Conservation (phyloP, 2,113 vertebrate species). For the Pterophyllum scalare region DNA sequence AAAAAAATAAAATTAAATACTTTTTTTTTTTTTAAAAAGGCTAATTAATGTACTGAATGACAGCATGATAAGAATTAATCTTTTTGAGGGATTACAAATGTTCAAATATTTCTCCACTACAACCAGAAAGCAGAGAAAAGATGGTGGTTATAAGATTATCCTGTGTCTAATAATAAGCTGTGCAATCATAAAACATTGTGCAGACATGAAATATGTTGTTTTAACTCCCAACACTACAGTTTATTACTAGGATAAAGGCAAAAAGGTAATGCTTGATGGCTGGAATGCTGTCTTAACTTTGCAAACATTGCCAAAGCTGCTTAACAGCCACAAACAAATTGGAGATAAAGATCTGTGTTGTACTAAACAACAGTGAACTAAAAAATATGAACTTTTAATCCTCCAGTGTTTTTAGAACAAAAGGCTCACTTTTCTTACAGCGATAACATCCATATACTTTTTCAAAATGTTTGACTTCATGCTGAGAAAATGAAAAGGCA, state of each 20-base stretch:
- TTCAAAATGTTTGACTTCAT: neutral
- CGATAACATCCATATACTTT: neutral
- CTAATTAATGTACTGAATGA: neutral
- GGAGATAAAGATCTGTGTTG: conserved; percentile 15
- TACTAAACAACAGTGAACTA: neutral
- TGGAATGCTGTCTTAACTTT: conserved; percentile 41
- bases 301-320: conserved; percentile 39
- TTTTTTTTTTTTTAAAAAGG: too few relatives aligned
- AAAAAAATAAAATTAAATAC: too few relatives aligned
- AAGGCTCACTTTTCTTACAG: neutral
- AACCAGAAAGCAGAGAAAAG: neutral
- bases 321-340: conserved; percentile 12
- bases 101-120: neutral
- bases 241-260: conserved; percentile 3
- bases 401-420: neutral
- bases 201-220: neutral
- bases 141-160: neutral
- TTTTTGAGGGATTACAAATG: neutral
- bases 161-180: conserved; percentile 10
- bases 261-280: neutral
- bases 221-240: neutral
- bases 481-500: neutral
- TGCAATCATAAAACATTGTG: neutral
- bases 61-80: neutral
- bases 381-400: neutral